phyloP scores from a whole-genome alignment of 2,113 vertebrate species.

The Hymenochirus boettgeri region DNA sequence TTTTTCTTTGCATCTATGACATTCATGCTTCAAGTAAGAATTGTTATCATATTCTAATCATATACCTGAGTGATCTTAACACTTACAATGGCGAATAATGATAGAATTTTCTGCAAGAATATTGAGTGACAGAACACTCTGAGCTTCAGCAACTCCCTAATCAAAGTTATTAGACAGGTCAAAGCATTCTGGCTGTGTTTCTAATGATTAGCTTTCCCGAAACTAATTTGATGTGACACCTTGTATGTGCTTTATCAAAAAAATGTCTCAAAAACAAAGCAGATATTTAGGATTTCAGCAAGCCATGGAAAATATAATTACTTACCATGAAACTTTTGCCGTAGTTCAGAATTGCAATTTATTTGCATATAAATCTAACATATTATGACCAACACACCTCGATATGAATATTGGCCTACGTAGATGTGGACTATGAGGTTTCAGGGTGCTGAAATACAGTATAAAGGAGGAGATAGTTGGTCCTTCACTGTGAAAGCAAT shows the following conservation, averaged over 20 bases:
- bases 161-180: conserved; percentile 40
- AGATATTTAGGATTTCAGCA: no score
- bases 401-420: no score
- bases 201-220: conserved; percentile 38
- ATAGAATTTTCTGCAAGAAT: conserved; percentile 34
- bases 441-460: no score
- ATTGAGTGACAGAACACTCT: conserved; percentile 39
- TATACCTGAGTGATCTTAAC: conserved; percentile 40
- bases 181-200: conserved; percentile 22
- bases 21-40: conserved; percentile 39
- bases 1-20: conserved; percentile 28
- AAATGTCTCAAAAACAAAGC: conserved; percentile 11
- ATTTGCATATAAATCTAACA: no score
- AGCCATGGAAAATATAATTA: no score
- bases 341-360: no score
- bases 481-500: no score
- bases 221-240: conserved; percentile 39
- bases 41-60: conserved; percentile 40
- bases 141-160: conserved; percentile 35
- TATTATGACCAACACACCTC: no score
- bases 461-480: no score
- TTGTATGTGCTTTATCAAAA: conserved; percentile 10
- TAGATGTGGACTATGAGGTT: no score
- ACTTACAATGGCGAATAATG: conserved; percentile 33
- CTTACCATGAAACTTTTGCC: no score